Percentiles rank a stretch among this genome's conserved stretches.
phyloP scores from a whole-genome alignment of 2,113 vertebrate species.

The Lota lota region DNA sequence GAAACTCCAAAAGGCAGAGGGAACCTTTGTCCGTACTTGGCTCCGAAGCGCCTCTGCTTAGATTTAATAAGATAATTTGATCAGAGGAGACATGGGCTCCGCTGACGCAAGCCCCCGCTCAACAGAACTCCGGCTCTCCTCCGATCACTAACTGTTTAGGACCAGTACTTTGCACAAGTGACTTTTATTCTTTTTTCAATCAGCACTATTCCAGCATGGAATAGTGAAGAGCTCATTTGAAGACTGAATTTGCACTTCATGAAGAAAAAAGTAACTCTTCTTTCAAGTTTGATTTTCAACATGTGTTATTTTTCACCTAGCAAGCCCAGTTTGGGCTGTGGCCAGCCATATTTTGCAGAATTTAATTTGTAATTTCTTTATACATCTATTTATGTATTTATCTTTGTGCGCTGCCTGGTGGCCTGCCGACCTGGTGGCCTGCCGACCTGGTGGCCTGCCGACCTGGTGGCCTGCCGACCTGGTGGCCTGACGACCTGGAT shows the following conservation, averaged over 20 bases:
- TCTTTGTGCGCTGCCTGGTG: too few relatives aligned
- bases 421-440: too few relatives aligned
- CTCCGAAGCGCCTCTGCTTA: conserved; percentile 25
- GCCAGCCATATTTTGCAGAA: too few relatives aligned
- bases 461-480: too few relatives aligned
- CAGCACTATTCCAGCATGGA: conserved; percentile 14
- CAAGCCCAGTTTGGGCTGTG: not conserved
- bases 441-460: too few relatives aligned
- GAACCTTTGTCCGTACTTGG: conserved; percentile 27
- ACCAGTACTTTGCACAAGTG: not conserved
- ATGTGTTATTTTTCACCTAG: not conserved
- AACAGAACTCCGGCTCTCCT: conserved; percentile 13
- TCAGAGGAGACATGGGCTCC: conserved; percentile 31
- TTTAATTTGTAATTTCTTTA: too few relatives aligned
- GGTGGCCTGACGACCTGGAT: too few relatives aligned
- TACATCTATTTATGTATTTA: too few relatives aligned
- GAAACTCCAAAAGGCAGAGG: conserved; percentile 15
- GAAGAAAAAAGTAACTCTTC: conserved; percentile 15
- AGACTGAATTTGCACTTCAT: conserved; percentile 4
- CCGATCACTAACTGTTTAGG: not conserved
- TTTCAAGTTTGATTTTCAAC: not conserved
- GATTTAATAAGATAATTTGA: conserved; percentile 54
- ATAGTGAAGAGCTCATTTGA: conserved; percentile 22
- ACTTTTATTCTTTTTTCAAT: conserved; percentile 5
- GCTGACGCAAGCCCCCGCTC: conserved; percentile 19